Evolutionary conservation across 2,113 vertebrate species (phyloP), one percentile per base, ranked within the genome.

Genomic region (Harpagus bidentatus): DNA sequence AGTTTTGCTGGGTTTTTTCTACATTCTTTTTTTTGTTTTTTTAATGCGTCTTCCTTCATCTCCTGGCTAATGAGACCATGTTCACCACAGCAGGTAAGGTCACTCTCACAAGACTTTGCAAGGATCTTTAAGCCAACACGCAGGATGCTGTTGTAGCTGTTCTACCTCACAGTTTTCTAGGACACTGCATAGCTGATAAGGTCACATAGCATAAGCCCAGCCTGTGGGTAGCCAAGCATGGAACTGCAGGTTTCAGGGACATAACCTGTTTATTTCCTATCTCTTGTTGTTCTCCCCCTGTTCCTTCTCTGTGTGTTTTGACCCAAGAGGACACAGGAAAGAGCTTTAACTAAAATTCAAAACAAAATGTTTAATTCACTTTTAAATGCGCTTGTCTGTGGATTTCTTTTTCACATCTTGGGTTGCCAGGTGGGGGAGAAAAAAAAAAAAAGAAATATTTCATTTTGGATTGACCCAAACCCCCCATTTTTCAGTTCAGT

Each of bases 161-260:
- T 91, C 67, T 77, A 38, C 58, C 22, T 82, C n/a, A 13, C 13
- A 26, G 43, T 34, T 93, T 95, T 91, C 84, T 74, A 47, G 93
- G 81, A 70, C 77, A 25, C 61, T 70, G 77, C 32, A 56, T 20
- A 59, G 42, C 69, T 91, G 87, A 78, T 67, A 88, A 93, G 93
- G 80, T 95, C 95, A 91, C 65, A 56, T 16, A 71, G 48, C 79
- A 63, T 48, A 74, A 84, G 43, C n/a, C 65, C 40, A 32, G 74
- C 3, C 87, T 73, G 90, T 73, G 74, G 86, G 70, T 69, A 85
- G 65, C 43, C 65, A 78, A 63, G 82, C 87, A 82, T 40, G 50
- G 84, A 79, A 59, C 56, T 0, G 3, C 71, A 86, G 66, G 45
- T 74, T 91, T 55, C 62, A 38, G 88, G 56, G 66, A 73, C 10